Conservation (phyloP, 1,140 invertebrate genomes). For the Venturia canescens region DNA sequence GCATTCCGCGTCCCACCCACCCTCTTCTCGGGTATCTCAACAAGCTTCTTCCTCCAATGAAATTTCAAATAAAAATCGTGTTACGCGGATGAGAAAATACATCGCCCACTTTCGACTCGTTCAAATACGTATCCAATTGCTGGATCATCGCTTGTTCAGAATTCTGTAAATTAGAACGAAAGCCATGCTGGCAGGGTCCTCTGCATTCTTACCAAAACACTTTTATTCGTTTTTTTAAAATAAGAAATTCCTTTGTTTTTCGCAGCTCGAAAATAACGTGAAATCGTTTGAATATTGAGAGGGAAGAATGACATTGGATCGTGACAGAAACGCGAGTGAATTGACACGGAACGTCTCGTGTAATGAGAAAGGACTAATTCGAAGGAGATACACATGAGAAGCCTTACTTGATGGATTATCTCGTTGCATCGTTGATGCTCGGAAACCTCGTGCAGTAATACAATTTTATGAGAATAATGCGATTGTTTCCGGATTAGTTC, state of each 20-base stretch:
- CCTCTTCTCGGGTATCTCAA: background rate
- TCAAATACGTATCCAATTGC: too few relatives aligned
- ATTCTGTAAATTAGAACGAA: too few relatives aligned
- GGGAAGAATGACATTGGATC: too few relatives aligned
- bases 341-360: too few relatives aligned
- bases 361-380: background rate
- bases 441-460: conserved; percentile 31
- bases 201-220: too few relatives aligned
- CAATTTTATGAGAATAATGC: conserved; percentile 46
- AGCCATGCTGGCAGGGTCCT: too few relatives aligned
- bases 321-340: too few relatives aligned
- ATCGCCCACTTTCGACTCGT: background rate
- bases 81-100: background rate
- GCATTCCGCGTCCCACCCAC: background rate
- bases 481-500: conserved; percentile 39
- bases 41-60: background rate
- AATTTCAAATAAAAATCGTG: background rate
- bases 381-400: background rate
- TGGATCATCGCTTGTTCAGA: too few relatives aligned
- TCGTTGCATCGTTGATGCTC: conserved; percentile 41
- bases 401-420: conserved; percentile 47
- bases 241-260: too few relatives aligned
- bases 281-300: too few relatives aligned
- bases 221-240: too few relatives aligned
- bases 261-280: too few relatives aligned